phyloP scores from a whole-genome alignment of 2,113 vertebrate genomes.

The Pseudorhombus dupliciocellatus region DNA sequence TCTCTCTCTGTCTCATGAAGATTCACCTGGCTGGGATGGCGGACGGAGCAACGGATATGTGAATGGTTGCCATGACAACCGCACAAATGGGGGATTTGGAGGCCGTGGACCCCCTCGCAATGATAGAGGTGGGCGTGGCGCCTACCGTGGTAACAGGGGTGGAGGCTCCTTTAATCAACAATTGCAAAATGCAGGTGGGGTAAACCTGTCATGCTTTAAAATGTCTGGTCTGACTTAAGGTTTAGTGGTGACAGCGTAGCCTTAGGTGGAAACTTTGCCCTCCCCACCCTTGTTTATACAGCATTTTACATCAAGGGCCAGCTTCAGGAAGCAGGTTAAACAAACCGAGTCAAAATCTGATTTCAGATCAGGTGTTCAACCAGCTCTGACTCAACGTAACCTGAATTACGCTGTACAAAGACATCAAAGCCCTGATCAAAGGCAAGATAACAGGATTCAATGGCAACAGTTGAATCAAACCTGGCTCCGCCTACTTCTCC shows the following conservation, averaged over 20 bases:
- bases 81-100: conserved; percentile 81
- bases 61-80: conserved; percentile 85
- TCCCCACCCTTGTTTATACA: conserved; percentile 37
- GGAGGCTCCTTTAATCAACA: conserved; percentile 79
- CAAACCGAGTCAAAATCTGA: no score
- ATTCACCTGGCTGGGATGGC: conserved; percentile 80
- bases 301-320: background rate
- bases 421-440: no score
- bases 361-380: no score
- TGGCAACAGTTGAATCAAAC: no score
- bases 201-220: conserved; percentile 40
- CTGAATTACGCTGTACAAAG: no score
- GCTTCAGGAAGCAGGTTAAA: no score
- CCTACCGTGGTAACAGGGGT: conserved; percentile 79
- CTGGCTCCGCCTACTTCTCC: no score
- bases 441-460: no score
- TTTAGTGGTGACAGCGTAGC: conserved; percentile 12
- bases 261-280: background rate
- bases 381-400: no score
- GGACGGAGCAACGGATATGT: conserved; percentile 83
- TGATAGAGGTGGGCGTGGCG: conserved; percentile 82
- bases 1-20: conserved; percentile 59
- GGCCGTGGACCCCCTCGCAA: conserved; percentile 81
- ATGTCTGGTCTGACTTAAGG: background rate
- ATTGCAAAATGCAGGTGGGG: conserved; percentile 78